Evolutionary conservation across 2,888 invertebrate species (phyloP).

Genomic region (Helobdella robusta): DNA sequence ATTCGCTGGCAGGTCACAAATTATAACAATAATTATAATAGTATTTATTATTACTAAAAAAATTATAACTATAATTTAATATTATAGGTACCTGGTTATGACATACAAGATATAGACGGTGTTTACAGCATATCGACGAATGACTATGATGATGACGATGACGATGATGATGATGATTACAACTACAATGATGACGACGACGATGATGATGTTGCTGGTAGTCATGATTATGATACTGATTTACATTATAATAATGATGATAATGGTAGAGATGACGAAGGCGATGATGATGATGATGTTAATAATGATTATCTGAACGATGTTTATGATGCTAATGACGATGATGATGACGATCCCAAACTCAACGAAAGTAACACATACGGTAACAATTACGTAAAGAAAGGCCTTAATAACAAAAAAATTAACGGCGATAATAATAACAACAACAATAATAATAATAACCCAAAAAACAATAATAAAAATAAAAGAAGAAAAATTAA

Average conservation of each 20-base stretch:
- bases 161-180: neutral
- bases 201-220: neutral
- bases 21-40: neutral
- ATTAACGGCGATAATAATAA: neutral
- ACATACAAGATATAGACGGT: neutral
- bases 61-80: too few species aligned
- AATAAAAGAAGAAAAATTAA: neutral
- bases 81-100: neutral
- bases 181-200: neutral
- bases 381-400: neutral
- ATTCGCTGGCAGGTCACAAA: conserved; percentile 15
- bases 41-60: too few species aligned
- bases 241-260: neutral
- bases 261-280: neutral
- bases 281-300: neutral
- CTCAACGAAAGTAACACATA: neutral
- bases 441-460: neutral
- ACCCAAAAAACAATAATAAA: neutral
- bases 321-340: neutral
- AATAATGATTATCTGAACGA: neutral
- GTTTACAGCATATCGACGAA: neutral
- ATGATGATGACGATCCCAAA: neutral
- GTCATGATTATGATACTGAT: neutral
- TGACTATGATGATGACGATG: neutral
- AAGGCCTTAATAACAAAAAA: neutral